Percentiles rank a stretch among this genome's conserved stretches.
Conservation (phyloP, 2,888 invertebrate species). For the Athalia circularis region DNA sequence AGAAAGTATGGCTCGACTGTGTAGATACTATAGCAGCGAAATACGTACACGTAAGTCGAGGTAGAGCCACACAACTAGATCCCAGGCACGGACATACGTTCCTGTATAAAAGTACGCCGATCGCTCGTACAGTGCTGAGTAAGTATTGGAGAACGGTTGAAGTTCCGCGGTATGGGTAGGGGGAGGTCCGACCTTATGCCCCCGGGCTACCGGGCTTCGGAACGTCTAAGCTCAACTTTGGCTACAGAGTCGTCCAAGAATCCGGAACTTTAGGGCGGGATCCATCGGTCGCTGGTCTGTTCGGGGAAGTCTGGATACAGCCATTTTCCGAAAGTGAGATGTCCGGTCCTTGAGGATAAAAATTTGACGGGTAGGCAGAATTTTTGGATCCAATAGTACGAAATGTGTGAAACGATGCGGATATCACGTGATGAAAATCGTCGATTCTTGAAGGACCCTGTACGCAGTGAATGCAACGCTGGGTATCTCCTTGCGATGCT, state of each 20-base stretch:
- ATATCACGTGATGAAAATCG: neutral
- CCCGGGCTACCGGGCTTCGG: slow-evolving; percentile 72
- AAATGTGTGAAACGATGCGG: too few species aligned
- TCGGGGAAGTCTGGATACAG: too few species aligned
- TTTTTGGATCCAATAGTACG: too few species aligned
- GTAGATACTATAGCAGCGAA: neutral
- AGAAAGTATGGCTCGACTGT: slow-evolving; percentile 19
- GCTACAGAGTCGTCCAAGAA: slow-evolving; percentile 35
- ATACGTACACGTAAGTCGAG: neutral
- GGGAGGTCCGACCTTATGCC: slow-evolving; percentile 71
- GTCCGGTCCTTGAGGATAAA: too few species aligned
- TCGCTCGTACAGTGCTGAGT: slow-evolving; percentile 19
- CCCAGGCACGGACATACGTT: neutral
- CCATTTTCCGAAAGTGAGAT: too few species aligned
- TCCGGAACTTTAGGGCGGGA: neutral
- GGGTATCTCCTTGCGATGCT: slow-evolving; percentile 47
- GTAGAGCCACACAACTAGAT: slow-evolving; percentile 4
- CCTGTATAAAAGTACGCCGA: slow-evolving; percentile 14
- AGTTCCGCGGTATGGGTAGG: slow-evolving; percentile 60
- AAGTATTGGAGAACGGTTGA: slow-evolving; percentile 33
- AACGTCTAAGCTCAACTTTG: slow-evolving; percentile 54
- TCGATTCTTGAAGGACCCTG: neutral
- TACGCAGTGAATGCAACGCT: neutral
- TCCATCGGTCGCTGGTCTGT: too few species aligned
- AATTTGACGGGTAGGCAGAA: too few species aligned